phyloP scores from a whole-genome alignment of 2,797 vertebrate species.

The Xenentodon cancila region DNA sequence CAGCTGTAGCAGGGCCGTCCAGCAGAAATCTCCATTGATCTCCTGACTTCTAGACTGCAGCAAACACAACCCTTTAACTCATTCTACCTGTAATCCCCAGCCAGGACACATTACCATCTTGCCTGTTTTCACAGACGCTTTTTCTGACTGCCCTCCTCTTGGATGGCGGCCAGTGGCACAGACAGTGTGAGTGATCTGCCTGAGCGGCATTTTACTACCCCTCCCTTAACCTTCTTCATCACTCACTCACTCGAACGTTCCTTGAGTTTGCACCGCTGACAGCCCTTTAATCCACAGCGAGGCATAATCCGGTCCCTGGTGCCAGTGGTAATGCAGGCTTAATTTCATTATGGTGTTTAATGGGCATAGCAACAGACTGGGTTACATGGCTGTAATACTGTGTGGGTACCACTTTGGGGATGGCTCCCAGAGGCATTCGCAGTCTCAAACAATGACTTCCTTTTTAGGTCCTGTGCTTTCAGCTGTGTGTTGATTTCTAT shows the following conservation, averaged over 20 bases:
- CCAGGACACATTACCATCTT: constrained; percentile 40
- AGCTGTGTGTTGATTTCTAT: constrained; percentile 10
- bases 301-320: constrained; percentile 68
- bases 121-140: constrained; percentile 21
- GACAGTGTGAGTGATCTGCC: constrained; percentile 56
- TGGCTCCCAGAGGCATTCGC: constrained; percentile 39
- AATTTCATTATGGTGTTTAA: constrained; percentile 76
- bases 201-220: constrained; percentile 49
- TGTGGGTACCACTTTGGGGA: constrained; percentile 44
- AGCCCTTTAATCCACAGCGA: constrained; percentile 58
- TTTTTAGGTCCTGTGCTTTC: constrained; percentile 8
- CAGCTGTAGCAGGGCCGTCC: constrained; percentile 32
- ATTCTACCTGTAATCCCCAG: constrained; percentile 58
- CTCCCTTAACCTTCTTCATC: constrained; percentile 36
- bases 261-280: constrained; percentile 44
- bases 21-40: constrained; percentile 47
- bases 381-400: constrained; percentile 42
- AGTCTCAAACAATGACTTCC: constrained; percentile 41
- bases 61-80: constrained; percentile 47
- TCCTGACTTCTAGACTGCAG: constrained; percentile 36
- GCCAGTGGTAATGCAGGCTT: constrained; percentile 68
- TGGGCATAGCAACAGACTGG: constrained; percentile 58
- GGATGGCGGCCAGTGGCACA: constrained; percentile 59
- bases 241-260: constrained; percentile 33
- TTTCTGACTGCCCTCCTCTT: constrained; percentile 61